These are phyloP conservation scores for Nicator chloris DNA, from an alignment of 2,113 vertebrate species.

Conservation along the genomic window DNA sequence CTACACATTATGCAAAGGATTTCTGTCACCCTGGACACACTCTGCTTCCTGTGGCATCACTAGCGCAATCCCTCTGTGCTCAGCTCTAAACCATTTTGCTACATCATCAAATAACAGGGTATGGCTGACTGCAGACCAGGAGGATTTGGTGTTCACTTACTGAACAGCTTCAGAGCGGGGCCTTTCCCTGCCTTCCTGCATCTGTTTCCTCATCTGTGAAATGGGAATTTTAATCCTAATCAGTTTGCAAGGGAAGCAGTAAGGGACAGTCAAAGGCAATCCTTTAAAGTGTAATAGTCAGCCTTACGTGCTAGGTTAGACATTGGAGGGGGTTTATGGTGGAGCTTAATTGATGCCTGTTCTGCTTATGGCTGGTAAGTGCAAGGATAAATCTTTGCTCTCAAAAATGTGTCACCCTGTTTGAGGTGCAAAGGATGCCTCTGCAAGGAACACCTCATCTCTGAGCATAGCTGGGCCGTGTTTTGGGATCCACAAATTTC, in stretches of 20 bases:
- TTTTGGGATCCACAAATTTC: neutral
- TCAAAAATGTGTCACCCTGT: neutral
- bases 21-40: slow-evolving; percentile 9
- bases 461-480: neutral
- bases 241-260: neutral
- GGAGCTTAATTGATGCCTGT: neutral
- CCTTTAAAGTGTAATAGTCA: neutral
- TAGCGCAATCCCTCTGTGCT: neutral
- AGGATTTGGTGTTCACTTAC: neutral
- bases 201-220: slow-evolving; percentile 42
- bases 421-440: neutral
- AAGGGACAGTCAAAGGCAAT: neutral
- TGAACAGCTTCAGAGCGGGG: neutral
- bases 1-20: neutral
- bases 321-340: neutral
- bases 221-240: slow-evolving; percentile 43
- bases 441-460: neutral
- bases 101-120: neutral
- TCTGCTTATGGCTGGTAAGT: neutral
- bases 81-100: slow-evolving; percentile 18
- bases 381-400: neutral
- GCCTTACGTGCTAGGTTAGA: neutral
- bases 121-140: neutral
- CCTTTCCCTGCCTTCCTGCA: neutral
- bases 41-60: neutral